Evolutionary conservation across 2,888 invertebrate species (phyloP), one percentile per base, ranked within the genome.

Genomic region (Drosophila trichaetosa): DNA sequence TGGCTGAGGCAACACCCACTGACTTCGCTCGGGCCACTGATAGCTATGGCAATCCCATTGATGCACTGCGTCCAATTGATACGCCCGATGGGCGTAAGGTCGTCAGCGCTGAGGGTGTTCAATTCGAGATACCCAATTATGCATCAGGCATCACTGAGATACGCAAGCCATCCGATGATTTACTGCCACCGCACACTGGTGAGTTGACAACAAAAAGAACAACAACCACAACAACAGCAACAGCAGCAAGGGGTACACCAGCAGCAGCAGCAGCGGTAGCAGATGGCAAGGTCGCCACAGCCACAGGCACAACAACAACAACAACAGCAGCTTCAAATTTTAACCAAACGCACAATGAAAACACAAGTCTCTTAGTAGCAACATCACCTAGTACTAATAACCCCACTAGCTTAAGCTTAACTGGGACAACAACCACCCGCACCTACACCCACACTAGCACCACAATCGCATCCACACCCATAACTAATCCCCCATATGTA

Each of bases 71-170:
- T 70, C 92, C 92, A 18, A 91, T 92, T n/a, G 83, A 92, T 65
- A 91, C 92, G 76, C 91, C 92, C 67, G 92, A 92, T 81, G 93
- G 92, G 40, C 87, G 92, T 38, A 93, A 93, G 78, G 91, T 92
- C 60, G 83, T 91, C 62, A 92, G 89, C 72, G 91, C 91, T 4
- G 89, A 92, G 70, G 93, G 93, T 58, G 78, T 93, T 59, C 91
- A 92, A 82, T 93, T 93, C 69, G 92, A 92, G 91, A 93, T 93
- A 82, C 93, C 93, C 49, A 93, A 87, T 68, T 93, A 93, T 85
- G 93, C 93, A 38, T 93, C 93, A 58, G 93, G 93, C 73, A 93
- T 93, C 67, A 93, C 93, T 53, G 93, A 92, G 82, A 91, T 93
- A 61, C 91, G 90, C 72, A 88, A 92, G 83, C 93, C 92, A 5